These are phyloP conservation scores for Chymomyza amoena DNA, from an alignment of 2,888 invertebrate genomes.

Conservation along the genomic window DNA sequence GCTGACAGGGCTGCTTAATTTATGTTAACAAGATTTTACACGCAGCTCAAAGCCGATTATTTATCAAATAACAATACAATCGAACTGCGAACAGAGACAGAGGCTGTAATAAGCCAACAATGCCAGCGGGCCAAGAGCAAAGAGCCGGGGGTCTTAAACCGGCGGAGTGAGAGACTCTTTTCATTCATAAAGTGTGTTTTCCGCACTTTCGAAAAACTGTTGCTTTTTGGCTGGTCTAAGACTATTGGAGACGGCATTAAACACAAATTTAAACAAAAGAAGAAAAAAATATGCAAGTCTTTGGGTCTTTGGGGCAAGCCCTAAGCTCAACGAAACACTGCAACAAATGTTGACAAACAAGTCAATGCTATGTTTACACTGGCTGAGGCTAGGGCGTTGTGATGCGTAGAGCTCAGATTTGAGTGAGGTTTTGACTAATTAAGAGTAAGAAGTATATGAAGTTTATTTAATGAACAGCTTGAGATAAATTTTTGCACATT, in stretches of 20 bases:
- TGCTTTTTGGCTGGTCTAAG: background rate
- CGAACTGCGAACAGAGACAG: conserved; percentile 19
- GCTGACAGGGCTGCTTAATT: conserved; percentile 3
- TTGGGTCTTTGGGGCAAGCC: background rate
- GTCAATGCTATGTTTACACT: too few species aligned
- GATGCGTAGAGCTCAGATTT: too few species aligned
- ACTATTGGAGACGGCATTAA: background rate
- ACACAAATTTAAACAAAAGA: background rate
- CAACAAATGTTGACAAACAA: background rate
- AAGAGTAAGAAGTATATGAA: too few species aligned
- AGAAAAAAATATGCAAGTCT: background rate
- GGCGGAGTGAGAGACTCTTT: conserved; percentile 17
- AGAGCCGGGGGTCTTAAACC: background rate
- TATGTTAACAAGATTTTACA: conserved; percentile 39
- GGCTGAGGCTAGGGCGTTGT: too few species aligned
- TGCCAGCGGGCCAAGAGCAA: conserved; percentile 7
- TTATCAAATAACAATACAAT: conserved; percentile 52
- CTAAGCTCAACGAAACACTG: background rate
- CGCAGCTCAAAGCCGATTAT: conserved; percentile 49
- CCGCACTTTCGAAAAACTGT: conserved; percentile 46
- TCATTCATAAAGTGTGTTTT: conserved; percentile 62
- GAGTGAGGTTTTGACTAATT: too few species aligned
- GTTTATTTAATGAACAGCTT: too few species aligned
- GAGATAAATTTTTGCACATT: too few species aligned
- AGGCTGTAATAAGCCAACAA: background rate